Evolutionary conservation across 2,888 invertebrate genomes (phyloP), one percentile per base, ranked within the genome.

Genomic region (Carpatolechia fugitivella): DNA sequence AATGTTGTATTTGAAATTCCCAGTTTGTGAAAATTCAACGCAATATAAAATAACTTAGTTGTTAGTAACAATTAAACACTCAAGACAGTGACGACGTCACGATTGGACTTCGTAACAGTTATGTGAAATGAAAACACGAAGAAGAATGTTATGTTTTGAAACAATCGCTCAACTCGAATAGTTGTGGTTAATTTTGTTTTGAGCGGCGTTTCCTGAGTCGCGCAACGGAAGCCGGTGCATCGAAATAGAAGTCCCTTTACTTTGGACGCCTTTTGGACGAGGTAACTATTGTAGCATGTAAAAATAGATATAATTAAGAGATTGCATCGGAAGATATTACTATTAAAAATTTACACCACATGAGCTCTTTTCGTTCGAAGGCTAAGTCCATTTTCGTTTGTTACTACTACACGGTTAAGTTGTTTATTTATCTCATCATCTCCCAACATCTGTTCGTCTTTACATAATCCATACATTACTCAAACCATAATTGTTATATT

Each of bases 151-250:
- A 54, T 74, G 69, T 74, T 74, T 69, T 61, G 62, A 71, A 78
- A 80, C 76, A 80, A 72, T 76, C 62, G 66, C 59, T 63, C 62
- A 56, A 63, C 56, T 57, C 52, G 59, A 59, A 63, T 63, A 65
- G 61, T 66, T 69, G 70, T 74, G 67, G 68, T 68, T 68, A 62
- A 70, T 69, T 73, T 72, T 74, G 73, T 76, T 80, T 78, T 80
- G 83, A 81, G 74, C 76, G 75, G 66, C 74, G 61, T 65, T 83
- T 85, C 85, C 83, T 77, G 79, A 55, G 64, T 55, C 68, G 67
- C 66, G 69, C 69, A 54, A 64, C 83, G 81, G 85, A 80, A 80
- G 74, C 70, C 72, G 70, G 59, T 67, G 65, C 69, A 69, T 78
- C 68, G 69, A 85, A 87, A 86, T 86, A 86, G 80, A 80, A 71